Conservation (phyloP, 2,888 invertebrate genomes). For the Pandemis cinnamomeana region DNA sequence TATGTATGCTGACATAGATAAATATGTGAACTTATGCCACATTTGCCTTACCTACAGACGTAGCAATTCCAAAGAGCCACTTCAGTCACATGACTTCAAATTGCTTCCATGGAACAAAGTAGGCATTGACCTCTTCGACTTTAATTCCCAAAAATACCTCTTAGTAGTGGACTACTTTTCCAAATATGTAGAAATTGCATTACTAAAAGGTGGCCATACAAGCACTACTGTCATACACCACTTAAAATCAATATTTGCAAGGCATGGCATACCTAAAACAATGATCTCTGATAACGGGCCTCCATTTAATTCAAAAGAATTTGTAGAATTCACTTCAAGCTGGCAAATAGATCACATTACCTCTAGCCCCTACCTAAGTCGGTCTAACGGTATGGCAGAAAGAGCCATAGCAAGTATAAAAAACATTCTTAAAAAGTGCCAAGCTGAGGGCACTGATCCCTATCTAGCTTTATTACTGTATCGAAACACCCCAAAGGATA, state of each 20-base stretch:
- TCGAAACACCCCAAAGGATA: neutral
- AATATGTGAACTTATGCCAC: slow-evolving; percentile 7
- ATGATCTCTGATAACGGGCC: neutral
- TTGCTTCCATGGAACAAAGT: slow-evolving; percentile 34
- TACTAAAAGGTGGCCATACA: neutral
- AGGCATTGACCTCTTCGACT: slow-evolving; percentile 43
- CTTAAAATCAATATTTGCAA: slow-evolving; percentile 41
- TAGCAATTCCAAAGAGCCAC: slow-evolving; percentile 19
- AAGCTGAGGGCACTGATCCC: neutral
- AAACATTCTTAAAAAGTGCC: neutral
- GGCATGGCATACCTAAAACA: slow-evolving; percentile 37
- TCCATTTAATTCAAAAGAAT: neutral
- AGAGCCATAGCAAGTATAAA: neutral
- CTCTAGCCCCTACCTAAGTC: slow-evolving; percentile 15
- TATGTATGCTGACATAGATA: neutral
- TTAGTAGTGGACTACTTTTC: slow-evolving; percentile 42
- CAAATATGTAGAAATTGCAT: slow-evolving; percentile 38
- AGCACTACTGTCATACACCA: neutral
- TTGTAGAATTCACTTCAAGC: neutral
- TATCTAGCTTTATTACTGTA: neutral
- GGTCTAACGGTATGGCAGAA: slow-evolving; percentile 6
- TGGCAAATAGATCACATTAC: neutral
- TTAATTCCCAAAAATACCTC: slow-evolving; percentile 36
- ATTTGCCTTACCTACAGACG: slow-evolving; percentile 25
- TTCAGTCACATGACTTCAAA: slow-evolving; percentile 26